Percentiles rank a stretch among this genome's conserved stretches.
Conservation (phyloP, 2,888 invertebrate species). For the Drosophila incognita region DNA sequence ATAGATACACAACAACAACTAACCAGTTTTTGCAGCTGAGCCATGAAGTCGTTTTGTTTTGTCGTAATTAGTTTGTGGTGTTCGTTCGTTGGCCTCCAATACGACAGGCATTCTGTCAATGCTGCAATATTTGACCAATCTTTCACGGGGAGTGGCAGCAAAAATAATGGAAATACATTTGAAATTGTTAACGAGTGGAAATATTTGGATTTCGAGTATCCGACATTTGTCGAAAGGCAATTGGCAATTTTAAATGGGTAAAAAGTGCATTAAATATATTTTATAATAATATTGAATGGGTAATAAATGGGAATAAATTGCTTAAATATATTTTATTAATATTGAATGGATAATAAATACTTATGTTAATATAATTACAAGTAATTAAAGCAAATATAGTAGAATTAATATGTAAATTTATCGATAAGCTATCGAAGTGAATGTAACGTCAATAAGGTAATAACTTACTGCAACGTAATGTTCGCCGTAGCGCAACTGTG, state of each 20-base stretch:
- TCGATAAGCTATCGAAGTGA: not conserved
- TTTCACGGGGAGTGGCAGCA: not conserved
- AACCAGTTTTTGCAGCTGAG: constrained; percentile 49
- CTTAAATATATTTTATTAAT: not conserved
- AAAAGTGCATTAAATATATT: not conserved
- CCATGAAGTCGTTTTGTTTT: constrained; percentile 37
- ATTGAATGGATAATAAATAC: not conserved
- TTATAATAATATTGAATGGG: not conserved
- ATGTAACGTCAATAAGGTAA: not conserved
- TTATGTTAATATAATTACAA: not conserved
- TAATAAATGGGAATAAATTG: not conserved
- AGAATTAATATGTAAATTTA: not conserved
- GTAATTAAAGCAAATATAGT: not conserved
- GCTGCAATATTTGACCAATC: constrained; percentile 19
- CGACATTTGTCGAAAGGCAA: constrained; percentile 86
- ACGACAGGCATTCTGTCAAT: constrained; percentile 9
- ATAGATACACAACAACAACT: too few species aligned
- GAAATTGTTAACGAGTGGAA: constrained; percentile 90
- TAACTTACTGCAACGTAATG: not conserved
- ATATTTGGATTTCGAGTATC: constrained; percentile 90
- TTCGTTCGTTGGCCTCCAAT: constrained; percentile 51
- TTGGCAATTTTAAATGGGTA: constrained; percentile 87
- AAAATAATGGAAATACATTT: constrained; percentile 38
- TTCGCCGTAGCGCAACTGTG: not conserved
- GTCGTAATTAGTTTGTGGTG: constrained; percentile 26